Base-by-base conservation (phyloP, 64 coral and sea anemone species). In the Montipora foliosa region DNA sequence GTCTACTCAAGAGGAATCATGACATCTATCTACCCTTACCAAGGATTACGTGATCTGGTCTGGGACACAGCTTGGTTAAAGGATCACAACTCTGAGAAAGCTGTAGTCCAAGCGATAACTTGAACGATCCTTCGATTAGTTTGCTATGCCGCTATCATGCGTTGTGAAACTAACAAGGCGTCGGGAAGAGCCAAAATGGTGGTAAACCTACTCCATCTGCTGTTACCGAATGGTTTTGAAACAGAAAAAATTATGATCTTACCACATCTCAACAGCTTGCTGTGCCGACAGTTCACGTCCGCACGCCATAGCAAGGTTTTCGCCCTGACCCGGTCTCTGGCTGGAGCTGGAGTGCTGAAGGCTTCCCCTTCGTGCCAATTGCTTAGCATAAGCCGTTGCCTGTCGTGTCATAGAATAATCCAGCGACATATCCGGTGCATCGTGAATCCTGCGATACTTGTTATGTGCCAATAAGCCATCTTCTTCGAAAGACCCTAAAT, bases 231-330 rank as follows among this genome's bases (percentile, higher is more conserved):
- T 16, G 11, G 13, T 64, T 64, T 57, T 57, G 53, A 57, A 57
- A 57, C 6, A 37, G 11, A 57, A 57, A 57, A 57, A 57, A 57
- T 1, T 37, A 37, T 37, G 37, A 37, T 37, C 92, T 68, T 25
- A 93, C 92, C 92, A 93, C 92, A 93, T 88, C 17, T 88, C 92
- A n/a, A 93, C 76, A 57, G 92, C 92, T 72, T 47, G 72, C 47
- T 78, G 61, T 10, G 44, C 92, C 71, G 22, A 67, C 8, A 85
- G 16, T 44, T 62, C 62, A 17, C 74, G 49, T 3, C 77, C 76
- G 22, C 92, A 93, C 0, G 76, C 49, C 92, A 93, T 93, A 3
- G 92, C 84, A 2, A 93, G 76, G 61, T 93, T 93, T 47, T 93
- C 92, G 16, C 92, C 92, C 64, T 93, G 92, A 1, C 84, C 92